phyloP scores from a whole-genome alignment of 2,888 invertebrate genomes.

The Tachina fera region DNA sequence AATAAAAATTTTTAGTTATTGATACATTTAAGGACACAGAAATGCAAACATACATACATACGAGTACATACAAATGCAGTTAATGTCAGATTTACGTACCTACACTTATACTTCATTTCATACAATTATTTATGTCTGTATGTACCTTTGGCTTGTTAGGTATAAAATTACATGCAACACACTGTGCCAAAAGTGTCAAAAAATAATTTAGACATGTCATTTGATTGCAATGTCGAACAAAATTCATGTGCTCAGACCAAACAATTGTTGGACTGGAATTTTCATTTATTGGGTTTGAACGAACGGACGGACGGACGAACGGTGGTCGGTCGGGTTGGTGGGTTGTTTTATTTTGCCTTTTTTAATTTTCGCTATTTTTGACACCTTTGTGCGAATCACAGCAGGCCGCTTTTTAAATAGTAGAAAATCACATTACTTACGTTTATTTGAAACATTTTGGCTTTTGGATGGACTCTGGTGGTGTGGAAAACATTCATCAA shows the following conservation, averaged over 20 bases:
- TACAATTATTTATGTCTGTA: not conserved
- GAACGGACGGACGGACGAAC: conserved; percentile 40
- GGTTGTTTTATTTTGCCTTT: conserved; percentile 13
- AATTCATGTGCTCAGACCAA: conserved; percentile 10
- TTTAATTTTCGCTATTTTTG: conserved; percentile 37
- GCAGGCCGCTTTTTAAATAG: conserved; percentile 41
- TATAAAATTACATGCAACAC: conserved; percentile 56
- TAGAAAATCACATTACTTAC: conserved; percentile 56
- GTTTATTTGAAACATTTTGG: conserved; percentile 22
- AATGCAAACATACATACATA: too few relatives aligned
- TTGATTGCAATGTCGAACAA: conserved; percentile 58
- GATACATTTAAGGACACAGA: not conserved
- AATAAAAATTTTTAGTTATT: conserved; percentile 29
- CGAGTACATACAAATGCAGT: too few relatives aligned
- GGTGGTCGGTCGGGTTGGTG: conserved; percentile 54
- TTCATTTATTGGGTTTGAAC: conserved; percentile 28
- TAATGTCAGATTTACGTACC: too few relatives aligned
- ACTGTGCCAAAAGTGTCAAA: conserved; percentile 65
- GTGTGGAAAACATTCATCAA: conserved; percentile 26
- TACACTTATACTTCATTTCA: too few relatives aligned
- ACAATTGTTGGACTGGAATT: conserved; percentile 44
- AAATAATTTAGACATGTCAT: conserved; percentile 66
- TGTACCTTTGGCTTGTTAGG: conserved; percentile 7
- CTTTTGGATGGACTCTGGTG: conserved; percentile 23
- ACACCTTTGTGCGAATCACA: conserved; percentile 67